These are phyloP conservation scores for Bubo scandiacus DNA, from an alignment of 2,113 vertebrate genomes.

Conservation along the genomic window DNA sequence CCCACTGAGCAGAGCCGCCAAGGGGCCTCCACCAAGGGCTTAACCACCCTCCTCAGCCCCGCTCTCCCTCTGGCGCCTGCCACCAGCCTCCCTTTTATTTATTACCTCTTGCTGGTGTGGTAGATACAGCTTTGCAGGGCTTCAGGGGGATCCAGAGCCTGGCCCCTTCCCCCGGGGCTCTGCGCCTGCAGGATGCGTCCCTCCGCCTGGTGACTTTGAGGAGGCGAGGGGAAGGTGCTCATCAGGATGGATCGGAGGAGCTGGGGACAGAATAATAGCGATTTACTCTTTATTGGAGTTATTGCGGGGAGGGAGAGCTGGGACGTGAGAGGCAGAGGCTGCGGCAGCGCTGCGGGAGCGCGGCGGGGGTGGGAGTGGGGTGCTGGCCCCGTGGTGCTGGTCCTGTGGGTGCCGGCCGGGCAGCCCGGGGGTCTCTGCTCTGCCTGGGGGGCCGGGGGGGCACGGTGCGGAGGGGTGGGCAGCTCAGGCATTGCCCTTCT, in stretches of 20 bases:
- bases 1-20: accelerated
- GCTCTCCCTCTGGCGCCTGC: background rate
- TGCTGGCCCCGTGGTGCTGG: background rate
- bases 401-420: background rate
- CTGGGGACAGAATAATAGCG: background rate
- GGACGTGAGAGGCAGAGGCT: background rate
- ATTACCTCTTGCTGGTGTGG: accelerated
- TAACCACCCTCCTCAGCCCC: accelerated
- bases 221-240: background rate
- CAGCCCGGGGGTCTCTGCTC: background rate
- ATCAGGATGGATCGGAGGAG: background rate
- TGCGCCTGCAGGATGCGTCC: background rate
- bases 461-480: background rate
- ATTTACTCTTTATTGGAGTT: background rate
- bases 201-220: background rate
- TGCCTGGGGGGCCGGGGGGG: background rate
- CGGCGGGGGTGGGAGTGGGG: background rate
- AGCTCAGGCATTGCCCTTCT: too few species aligned
- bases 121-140: background rate
- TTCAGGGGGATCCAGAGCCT: background rate
- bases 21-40: background rate
- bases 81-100: background rate
- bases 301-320: background rate
- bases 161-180: background rate
- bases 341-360: background rate